Evolutionary conservation across 2,888 invertebrate species (phyloP), one percentile per base, ranked within the genome.

Genomic region (Xylophagus ater): DNA sequence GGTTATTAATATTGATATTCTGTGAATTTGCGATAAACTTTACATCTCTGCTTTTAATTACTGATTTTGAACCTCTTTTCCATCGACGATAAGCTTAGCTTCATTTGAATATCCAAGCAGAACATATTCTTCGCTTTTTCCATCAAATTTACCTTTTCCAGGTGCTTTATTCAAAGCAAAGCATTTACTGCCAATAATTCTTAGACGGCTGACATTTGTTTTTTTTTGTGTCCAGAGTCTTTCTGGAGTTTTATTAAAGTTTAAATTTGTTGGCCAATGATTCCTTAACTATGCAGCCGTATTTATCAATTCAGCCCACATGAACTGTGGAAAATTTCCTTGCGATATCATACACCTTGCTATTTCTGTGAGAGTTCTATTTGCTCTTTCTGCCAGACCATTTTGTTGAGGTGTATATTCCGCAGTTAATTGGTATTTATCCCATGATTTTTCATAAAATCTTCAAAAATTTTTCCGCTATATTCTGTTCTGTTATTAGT

Each of bases 401-500:
- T 50, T 51, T 41, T 50, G 51, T 13, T 49, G 41, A 6, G 50
- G 47, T 17, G 46, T 41, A 24, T 48, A 15, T 5, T n/a, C 13
- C 7, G 47, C 44, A 8, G 48, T 51, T 17, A 24, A 37, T 20
- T 48, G 46, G 10, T 40, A 36, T 47, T 34, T 13, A 50, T 52
- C 18, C 51, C 51, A 35, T 50, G 34, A n/a, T 34, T 31, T 18
- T 43, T 40, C 4, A 50, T 31, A 29, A 44, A 48, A 14, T 45
- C 32, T 21, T 43, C 18, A 14, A 51, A 32, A 7, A 15, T 6
- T 5, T 7, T 8, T 10, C 35, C 42, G 4, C 48, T 28, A 37
- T 51, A 50, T 43, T 53, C 54, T 21, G 34, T 32, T 28, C 49
- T 51, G 37, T 46, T 45, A 44, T 53, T 51, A 6, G 47, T 45